Percentiles rank a stretch among this genome's conserved stretches.
Evolutionary conservation across 2,888 invertebrate species (phyloP).

Genomic region (Epinotia bilunana): DNA sequence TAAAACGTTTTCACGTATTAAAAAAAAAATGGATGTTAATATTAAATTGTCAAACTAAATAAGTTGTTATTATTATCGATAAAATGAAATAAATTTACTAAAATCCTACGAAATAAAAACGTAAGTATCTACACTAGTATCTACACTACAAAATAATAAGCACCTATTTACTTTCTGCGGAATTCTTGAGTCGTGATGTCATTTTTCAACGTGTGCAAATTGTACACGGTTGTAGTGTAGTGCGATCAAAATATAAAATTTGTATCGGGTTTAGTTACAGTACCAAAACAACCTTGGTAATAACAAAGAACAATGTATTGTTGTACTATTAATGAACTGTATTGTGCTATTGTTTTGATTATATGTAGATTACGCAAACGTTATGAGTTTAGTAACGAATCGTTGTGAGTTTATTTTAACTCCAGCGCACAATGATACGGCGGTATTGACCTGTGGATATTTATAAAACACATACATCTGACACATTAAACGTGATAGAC

Average conservation of each 20-base stretch:
- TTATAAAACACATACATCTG: background rate
- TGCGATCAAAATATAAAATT: background rate
- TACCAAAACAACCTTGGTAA: background rate
- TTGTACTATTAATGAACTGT: conserved; percentile 1
- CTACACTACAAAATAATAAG: too few relatives aligned
- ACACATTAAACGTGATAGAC: background rate
- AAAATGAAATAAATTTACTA: too few relatives aligned
- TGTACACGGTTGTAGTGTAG: background rate
- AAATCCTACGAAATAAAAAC: too few relatives aligned
- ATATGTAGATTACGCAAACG: background rate
- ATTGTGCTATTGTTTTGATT: conserved; percentile 9
- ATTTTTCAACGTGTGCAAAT: background rate
- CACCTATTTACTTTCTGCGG: background rate
- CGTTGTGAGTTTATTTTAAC: conserved; percentile 1
- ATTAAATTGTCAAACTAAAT: too few relatives aligned
- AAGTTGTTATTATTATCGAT: too few relatives aligned
- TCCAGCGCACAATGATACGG: background rate
- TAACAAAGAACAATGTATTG: background rate
- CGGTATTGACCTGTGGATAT: background rate
- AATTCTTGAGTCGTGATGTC: background rate
- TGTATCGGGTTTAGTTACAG: background rate
- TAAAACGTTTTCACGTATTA: too few relatives aligned
- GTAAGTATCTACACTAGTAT: too few relatives aligned
- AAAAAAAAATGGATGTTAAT: too few relatives aligned
- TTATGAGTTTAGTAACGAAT: background rate